These are phyloP conservation scores for Chrysochloris asiatica DNA, from an alignment of 2,113 vertebrate genomes.

Conservation along the genomic window DNA sequence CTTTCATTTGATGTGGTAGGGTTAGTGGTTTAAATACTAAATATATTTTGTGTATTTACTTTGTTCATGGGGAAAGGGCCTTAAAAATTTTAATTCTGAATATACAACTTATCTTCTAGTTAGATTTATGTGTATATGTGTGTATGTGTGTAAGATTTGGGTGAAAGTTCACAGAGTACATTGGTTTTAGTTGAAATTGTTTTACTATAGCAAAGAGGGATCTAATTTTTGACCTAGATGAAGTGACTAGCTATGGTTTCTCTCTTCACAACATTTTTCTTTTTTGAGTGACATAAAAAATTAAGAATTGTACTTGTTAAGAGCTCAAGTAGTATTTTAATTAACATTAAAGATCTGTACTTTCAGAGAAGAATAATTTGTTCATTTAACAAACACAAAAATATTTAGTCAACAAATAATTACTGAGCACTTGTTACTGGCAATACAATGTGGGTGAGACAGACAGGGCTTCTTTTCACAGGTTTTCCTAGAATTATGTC, in stretches of 20 bases:
- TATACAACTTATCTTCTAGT: neutral
- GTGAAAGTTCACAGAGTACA: too few species aligned
- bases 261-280: neutral
- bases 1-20: slow-evolving; percentile 67
- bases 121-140: too few species aligned
- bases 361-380: slow-evolving; percentile 26
- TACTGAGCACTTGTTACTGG: slow-evolving; percentile 13
- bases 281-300: slow-evolving; percentile 21
- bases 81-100: slow-evolving; percentile 38
- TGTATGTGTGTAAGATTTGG: too few species aligned
- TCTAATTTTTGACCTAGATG: slow-evolving; percentile 19
- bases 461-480: neutral
- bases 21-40: slow-evolving; percentile 58
- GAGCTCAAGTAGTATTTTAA: slow-evolving; percentile 26
- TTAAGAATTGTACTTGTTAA: slow-evolving; percentile 25
- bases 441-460: neutral
- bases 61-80: slow-evolving; percentile 6
- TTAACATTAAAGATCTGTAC: neutral
- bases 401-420: slow-evolving; percentile 17
- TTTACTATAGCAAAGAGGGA: slow-evolving; percentile 11
- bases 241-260: slow-evolving; percentile 15
- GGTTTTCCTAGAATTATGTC: neutral
- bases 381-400: slow-evolving; percentile 27
- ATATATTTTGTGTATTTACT: slow-evolving; percentile 17
- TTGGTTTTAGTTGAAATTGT: slow-evolving; percentile 25